A percentile compares a stretch with the other conserved stretches of the same genome.
phyloP scores from a whole-genome alignment of 1,140 invertebrate genomes.

The Drosophila bocki region DNA sequence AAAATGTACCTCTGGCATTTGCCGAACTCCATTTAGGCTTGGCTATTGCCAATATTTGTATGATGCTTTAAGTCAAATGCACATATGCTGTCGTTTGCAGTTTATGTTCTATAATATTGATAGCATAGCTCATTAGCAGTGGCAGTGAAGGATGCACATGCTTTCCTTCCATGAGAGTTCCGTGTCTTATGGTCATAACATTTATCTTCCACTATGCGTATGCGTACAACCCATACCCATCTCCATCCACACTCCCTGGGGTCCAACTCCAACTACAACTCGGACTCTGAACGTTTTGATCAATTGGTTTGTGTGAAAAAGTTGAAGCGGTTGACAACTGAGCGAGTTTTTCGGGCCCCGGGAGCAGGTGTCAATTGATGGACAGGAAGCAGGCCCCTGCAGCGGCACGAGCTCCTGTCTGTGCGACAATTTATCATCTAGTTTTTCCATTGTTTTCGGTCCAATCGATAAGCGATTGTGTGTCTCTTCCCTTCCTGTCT shows the following conservation, averaged over 20 bases:
- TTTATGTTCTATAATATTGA: background rate
- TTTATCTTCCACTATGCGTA: slow-evolving; percentile 25
- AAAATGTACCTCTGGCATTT: slow-evolving; percentile 16
- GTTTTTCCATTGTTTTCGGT: slow-evolving; percentile 40
- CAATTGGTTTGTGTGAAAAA: slow-evolving; percentile 50
- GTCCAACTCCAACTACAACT: background rate
- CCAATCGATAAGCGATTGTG: slow-evolving; percentile 46
- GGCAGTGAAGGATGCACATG: background rate
- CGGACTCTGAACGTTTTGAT: slow-evolving; percentile 37
- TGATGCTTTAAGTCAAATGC: background rate
- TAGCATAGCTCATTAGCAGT: background rate
- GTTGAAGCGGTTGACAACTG: slow-evolving; percentile 50
- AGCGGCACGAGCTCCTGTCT: slow-evolving; percentile 19
- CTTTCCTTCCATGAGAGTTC: background rate
- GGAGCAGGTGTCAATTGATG: slow-evolving; percentile 56
- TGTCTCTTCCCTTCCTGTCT: slow-evolving; percentile 7
- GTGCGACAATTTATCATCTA: slow-evolving; percentile 71
- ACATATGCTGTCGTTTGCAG: no score
- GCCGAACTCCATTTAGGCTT: background rate
- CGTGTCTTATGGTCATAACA: slow-evolving; percentile 10
- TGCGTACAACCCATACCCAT: slow-evolving; percentile 1
- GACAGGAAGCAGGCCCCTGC: slow-evolving; percentile 36
- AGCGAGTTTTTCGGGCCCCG: slow-evolving; percentile 24
- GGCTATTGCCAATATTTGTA: background rate
- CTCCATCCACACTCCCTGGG: background rate